Evolutionary conservation across 2,888 invertebrate species (phyloP), one percentile per base, ranked within the genome.

Genomic region (Catocala nupta): DNA sequence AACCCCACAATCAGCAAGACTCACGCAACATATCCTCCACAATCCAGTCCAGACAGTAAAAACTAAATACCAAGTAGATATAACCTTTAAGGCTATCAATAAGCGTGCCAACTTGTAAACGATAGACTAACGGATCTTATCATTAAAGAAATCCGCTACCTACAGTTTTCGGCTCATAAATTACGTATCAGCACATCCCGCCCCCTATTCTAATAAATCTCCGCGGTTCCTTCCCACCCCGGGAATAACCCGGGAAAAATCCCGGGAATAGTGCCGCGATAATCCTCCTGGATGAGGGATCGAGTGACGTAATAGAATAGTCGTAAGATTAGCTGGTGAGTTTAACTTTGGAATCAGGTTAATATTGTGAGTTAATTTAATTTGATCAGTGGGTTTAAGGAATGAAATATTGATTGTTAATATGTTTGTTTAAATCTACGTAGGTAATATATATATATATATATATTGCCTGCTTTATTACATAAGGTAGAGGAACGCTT

Each of bases 121-220:
- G 72, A 66, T 78, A 7, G 57, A 68, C 71, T 75, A 68, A 74
- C 71, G 66, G 74, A 72, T 72, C 75, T 68, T 83, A 86, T 83
- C 86, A 81, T 82, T 83, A 83, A 84, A 86, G 86, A 82, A 85
- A 81, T 81, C 80, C 84, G 77, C 71, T 81, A 68, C 81, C 78
- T 73, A 82, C 83, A 82, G 82, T 83, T 85, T 84, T 83, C 73
- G 82, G 78, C 72, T 78, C 83, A 85, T 88, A 88, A 87, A 88
- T 88, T 83, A 86, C 87, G 77, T 86, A 88, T 87, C 86, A 83
- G 85, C 70, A 76, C 83, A 77, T 81, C 78, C 76, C 65, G 70
- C 66, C 70, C 78, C 79, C 78, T 69, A 74, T 77, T 73, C 78
- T 75, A 75, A 84, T 85, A 84, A 84, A 85, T 85, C 83, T 83